These are phyloP conservation scores for Thaumetopoea pityocampa DNA, from an alignment of 1,140 invertebrate species.

Conservation along the genomic window DNA sequence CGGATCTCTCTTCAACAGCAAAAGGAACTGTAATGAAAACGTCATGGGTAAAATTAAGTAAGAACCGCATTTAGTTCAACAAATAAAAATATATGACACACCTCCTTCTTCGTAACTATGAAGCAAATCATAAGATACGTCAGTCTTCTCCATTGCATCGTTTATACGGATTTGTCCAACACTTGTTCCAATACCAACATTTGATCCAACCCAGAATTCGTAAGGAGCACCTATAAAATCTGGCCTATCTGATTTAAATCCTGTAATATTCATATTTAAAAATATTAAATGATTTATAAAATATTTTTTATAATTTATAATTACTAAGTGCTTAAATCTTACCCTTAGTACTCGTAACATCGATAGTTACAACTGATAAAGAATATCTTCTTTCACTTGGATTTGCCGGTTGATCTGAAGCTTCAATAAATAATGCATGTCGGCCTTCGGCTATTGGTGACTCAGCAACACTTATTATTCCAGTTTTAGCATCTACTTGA, in stretches of 20 bases:
- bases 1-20: conserved; percentile 91
- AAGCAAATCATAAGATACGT: conserved; percentile 85
- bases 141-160: conserved; percentile 80
- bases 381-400: conserved; percentile 88
- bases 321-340: conserved; percentile 20
- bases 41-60: neutral
- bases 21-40: conserved; percentile 84
- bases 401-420: conserved; percentile 87
- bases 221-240: conserved; percentile 93
- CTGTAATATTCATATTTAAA: conserved; percentile 42
- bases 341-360: conserved; percentile 79
- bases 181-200: conserved; percentile 88
- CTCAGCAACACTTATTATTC: conserved; percentile 83
- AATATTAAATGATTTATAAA: neutral
- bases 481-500: conserved; percentile 82
- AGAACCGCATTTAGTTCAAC: neutral
- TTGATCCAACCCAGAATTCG: conserved; percentile 91
- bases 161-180: conserved; percentile 89
- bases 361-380: conserved; percentile 88
- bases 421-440: conserved; percentile 88
- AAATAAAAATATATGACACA: conserved; percentile 32
- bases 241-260: conserved; percentile 77
- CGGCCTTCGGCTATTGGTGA: conserved; percentile 80
- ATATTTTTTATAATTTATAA: conserved; percentile 5
- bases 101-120: conserved; percentile 89